Percentiles rank a stretch among this genome's conserved stretches.
phyloP scores from a whole-genome alignment of 2,888 invertebrate species.

The Cyclophora albipunctata region DNA sequence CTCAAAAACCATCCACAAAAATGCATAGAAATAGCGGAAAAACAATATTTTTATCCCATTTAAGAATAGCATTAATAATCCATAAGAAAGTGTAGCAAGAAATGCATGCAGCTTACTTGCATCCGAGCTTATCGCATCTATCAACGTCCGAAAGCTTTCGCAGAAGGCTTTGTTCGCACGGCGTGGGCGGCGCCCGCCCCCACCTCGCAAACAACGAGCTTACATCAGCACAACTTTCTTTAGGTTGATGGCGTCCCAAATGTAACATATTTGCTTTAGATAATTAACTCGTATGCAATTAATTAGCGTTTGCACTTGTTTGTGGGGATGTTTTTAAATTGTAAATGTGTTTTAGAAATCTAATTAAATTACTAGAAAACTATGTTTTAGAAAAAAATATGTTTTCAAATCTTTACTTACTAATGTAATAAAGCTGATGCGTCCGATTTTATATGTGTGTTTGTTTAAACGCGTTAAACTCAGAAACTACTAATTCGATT shows the following conservation, averaged over 20 bases:
- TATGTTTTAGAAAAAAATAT: no score
- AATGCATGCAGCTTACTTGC: slow-evolving; percentile 73
- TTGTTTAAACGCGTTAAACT: no score
- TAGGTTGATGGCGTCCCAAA: slow-evolving; percentile 21
- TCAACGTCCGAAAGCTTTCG: slow-evolving; percentile 61
- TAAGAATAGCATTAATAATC: neutral
- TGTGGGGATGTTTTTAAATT: slow-evolving; percentile 23
- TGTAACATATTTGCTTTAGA: slow-evolving; percentile 8
- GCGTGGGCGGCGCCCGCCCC: slow-evolving; percentile 30
- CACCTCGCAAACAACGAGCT: slow-evolving; percentile 53
- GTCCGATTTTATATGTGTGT: no score
- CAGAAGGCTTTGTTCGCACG: slow-evolving; percentile 67
- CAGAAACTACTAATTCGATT: no score
- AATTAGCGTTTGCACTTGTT: slow-evolving; percentile 68
- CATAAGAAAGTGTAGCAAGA: slow-evolving; percentile 35
- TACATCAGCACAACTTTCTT: slow-evolving; percentile 40
- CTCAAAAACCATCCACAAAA: no score
- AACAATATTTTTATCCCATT: neutral
- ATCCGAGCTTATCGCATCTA: slow-evolving; percentile 73
- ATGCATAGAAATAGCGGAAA: no score
- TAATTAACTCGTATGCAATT: slow-evolving; percentile 74
- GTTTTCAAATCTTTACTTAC: no score
- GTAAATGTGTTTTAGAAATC: no score
- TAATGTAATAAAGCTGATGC: no score
- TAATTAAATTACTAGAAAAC: no score